Evolutionary conservation across 2,113 vertebrate species (phyloP).

Genomic region (Lamprotornis superbus): DNA sequence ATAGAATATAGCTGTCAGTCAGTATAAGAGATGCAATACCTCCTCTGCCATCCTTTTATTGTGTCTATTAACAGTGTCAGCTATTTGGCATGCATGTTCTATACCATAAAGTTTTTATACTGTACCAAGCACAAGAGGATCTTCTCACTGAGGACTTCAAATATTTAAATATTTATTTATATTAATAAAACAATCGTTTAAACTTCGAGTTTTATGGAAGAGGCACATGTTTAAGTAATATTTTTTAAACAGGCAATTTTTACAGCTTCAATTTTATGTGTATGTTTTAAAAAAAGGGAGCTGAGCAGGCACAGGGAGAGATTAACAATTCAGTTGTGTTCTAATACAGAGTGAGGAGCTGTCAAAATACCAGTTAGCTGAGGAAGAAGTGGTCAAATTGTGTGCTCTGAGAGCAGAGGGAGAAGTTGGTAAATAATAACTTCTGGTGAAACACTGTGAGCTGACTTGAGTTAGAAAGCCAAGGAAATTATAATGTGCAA

Average conservation of each 20-base stretch:
- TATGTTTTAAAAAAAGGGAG: neutral
- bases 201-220: neutral
- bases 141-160: neutral
- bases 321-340: neutral
- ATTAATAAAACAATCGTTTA: neutral
- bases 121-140: neutral
- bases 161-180: neutral
- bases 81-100: neutral
- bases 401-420: neutral
- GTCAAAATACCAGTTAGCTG: neutral
- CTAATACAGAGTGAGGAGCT: neutral
- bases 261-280: neutral
- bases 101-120: neutral
- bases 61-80: neutral
- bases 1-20: constrained; percentile 19
- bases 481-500: neutral
- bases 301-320: neutral
- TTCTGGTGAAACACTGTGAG: neutral
- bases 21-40: neutral
- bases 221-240: neutral
- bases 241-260: neutral
- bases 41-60: constrained; percentile 18
- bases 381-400: neutral
- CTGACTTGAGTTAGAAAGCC: neutral
- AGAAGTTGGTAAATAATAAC: neutral